Evolutionary conservation across 2,888 invertebrate species (phyloP).

Genomic region (Chymomyza amoena): DNA sequence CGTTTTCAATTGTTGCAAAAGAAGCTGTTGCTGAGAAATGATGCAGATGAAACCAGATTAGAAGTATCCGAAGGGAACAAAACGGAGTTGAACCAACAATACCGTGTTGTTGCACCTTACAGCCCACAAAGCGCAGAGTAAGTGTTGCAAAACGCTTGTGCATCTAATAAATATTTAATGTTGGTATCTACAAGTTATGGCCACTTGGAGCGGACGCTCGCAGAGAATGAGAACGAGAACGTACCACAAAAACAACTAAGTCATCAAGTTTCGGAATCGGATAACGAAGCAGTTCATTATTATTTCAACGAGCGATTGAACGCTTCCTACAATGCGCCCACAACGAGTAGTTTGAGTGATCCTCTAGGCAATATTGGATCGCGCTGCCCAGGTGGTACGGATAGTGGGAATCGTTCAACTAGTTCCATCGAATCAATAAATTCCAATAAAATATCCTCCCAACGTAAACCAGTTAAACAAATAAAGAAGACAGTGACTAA

Average conservation of each 20-base stretch:
- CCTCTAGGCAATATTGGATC: too few species aligned
- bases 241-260: not conserved
- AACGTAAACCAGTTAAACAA: not conserved
- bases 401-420: not conserved
- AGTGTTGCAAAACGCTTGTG: constrained; percentile 83
- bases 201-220: constrained; percentile 53
- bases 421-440: not conserved
- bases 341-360: not conserved
- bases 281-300: not conserved
- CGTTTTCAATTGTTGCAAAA: not conserved
- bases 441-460: not conserved
- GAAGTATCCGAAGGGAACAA: too few species aligned
- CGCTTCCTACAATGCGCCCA: constrained; percentile 76
- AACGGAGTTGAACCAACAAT: constrained; percentile 65
- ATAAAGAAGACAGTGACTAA: not conserved
- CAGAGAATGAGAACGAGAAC: not conserved
- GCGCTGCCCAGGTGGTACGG: not conserved
- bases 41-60: not conserved
- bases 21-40: not conserved
- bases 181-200: not conserved
- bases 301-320: not conserved
- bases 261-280: not conserved
- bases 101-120: constrained; percentile 86
- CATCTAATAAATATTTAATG: constrained; percentile 54
- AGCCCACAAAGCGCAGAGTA: constrained; percentile 88